Evolutionary conservation across 2,113 vertebrate genomes (phyloP).

Genomic region (Tiliqua scincoides): DNA sequence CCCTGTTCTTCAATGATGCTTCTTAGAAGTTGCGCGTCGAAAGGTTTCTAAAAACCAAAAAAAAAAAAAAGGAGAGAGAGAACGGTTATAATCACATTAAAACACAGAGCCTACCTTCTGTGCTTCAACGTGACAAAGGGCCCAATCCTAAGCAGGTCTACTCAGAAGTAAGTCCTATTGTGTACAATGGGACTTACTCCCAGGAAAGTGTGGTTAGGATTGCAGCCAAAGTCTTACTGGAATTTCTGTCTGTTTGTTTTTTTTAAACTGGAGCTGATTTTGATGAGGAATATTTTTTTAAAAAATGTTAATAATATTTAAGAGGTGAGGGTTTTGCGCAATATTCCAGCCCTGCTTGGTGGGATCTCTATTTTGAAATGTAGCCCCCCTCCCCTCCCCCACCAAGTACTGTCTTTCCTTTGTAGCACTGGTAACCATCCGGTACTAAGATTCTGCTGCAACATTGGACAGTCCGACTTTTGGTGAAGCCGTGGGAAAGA

Average conservation of each 20-base stretch:
- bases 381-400: slow-evolving; percentile 36
- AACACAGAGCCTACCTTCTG: slow-evolving; percentile 30
- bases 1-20: slow-evolving; percentile 64
- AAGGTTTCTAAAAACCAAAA: slow-evolving; percentile 2
- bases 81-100: slow-evolving; percentile 28
- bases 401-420: slow-evolving; percentile 35
- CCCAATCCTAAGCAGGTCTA: no score
- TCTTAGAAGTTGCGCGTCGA: slow-evolving; percentile 46
- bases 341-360: slow-evolving; percentile 55
- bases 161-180: no score
- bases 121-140: slow-evolving; percentile 33
- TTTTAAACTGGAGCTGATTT: slow-evolving; percentile 50
- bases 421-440: slow-evolving; percentile 68
- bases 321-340: slow-evolving; percentile 60
- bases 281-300: slow-evolving; percentile 46
- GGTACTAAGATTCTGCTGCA: not conserved
- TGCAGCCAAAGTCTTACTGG: not conserved
- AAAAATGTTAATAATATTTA: slow-evolving; percentile 65
- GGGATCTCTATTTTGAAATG: slow-evolving; percentile 67
- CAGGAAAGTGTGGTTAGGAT: no score
- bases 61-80: slow-evolving; percentile 23
- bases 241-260: not conserved
- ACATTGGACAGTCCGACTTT: slow-evolving; percentile 14
- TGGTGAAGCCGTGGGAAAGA: not conserved
- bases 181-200: no score